phyloP scores from a whole-genome alignment of 2,113 vertebrate species.

The Elachura formosa region DNA sequence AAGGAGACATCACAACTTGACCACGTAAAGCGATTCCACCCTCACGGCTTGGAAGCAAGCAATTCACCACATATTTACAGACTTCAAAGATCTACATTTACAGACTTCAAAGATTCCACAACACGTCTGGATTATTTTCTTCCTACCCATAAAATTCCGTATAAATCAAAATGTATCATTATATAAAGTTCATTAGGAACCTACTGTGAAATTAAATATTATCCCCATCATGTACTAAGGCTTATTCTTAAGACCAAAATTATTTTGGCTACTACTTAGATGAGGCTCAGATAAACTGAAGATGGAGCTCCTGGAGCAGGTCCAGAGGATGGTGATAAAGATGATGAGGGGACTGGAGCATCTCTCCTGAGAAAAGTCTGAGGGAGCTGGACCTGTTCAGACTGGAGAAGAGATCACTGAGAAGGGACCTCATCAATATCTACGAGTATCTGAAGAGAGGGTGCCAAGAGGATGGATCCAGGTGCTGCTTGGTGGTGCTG shows the following conservation, averaged over 20 bases:
- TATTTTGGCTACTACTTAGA: background rate
- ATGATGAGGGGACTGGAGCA: background rate
- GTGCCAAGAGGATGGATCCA: background rate
- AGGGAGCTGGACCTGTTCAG: background rate
- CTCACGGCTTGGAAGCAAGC: rapidly evolving
- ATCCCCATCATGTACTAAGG: background rate
- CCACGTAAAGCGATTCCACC: rapidly evolving
- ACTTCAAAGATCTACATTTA: background rate
- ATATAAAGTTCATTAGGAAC: background rate
- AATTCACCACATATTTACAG: background rate
- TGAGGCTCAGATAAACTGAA: background rate
- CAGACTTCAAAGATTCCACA: background rate
- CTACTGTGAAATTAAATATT: background rate
- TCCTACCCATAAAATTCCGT: background rate
- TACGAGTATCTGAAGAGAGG: background rate
- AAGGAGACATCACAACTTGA: background rate
- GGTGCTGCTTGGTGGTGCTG: background rate
- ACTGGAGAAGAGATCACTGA: background rate
- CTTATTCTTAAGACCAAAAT: background rate
- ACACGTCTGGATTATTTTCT: background rate
- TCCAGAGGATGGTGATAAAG: background rate
- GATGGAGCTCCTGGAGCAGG: background rate
- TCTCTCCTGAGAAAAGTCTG: background rate
- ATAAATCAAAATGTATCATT: background rate
- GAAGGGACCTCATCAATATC: background rate